phyloP scores from a whole-genome alignment of 2,888 invertebrate genomes.

The Bhutanitis thaidina region DNA sequence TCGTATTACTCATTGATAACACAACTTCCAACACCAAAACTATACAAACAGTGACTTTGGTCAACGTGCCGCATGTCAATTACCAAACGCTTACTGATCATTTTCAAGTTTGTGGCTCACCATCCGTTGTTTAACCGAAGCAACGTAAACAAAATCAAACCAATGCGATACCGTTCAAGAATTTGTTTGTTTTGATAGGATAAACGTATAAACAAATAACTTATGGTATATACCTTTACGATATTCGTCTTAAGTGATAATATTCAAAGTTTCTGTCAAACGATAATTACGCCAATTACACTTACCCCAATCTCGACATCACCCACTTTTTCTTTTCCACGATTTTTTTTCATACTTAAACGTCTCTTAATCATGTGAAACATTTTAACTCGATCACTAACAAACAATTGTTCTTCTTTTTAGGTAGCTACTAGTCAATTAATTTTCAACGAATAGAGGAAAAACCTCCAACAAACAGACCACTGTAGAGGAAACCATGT shows the following conservation, averaged over 20 bases:
- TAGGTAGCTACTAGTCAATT: background rate
- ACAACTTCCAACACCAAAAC: background rate
- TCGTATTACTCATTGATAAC: conserved; percentile 19
- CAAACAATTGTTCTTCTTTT: conserved; percentile 12
- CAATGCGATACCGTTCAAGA: conserved; percentile 47
- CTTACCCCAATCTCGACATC: conserved; percentile 25
- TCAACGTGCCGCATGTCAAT: conserved; percentile 22
- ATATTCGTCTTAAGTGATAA: too few relatives aligned
- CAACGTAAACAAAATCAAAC: conserved; percentile 56
- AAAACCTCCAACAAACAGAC: conserved; percentile 20
- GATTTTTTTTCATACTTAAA: conserved; percentile 47
- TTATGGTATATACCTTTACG: conserved; percentile 2
- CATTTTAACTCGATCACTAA: conserved; percentile 31
- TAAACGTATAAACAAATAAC: conserved; percentile 38
- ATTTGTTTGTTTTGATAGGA: conserved; percentile 62
- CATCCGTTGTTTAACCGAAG: conserved; percentile 64
- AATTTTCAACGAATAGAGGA: conserved; percentile 15
- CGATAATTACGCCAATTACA: too few relatives aligned
- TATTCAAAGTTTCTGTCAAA: too few relatives aligned
- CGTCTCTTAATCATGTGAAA: conserved; percentile 43
- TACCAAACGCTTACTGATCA: conserved; percentile 28
- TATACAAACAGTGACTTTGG: background rate
- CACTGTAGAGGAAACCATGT: conserved; percentile 30
- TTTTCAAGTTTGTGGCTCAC: conserved; percentile 22
- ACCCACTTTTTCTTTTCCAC: conserved; percentile 31